A percentile compares a stretch with the other conserved stretches of the same genome.
These are phyloP conservation scores for Equus przewalskii DNA, from an alignment of 2,113 vertebrate genomes.

Conservation along the genomic window DNA sequence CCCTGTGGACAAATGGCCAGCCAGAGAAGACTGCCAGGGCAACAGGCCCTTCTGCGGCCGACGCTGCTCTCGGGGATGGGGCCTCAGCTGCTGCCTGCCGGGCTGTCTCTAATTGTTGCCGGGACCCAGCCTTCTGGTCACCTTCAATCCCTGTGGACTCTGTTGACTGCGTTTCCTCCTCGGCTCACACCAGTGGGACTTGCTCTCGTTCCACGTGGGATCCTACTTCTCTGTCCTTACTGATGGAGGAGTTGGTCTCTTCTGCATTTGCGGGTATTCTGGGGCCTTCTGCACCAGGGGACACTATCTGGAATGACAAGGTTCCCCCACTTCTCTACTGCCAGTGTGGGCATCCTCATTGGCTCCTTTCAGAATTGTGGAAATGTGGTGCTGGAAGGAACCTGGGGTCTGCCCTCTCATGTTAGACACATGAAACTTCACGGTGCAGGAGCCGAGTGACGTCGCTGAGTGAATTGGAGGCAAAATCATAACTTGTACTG, in stretches of 20 bases:
- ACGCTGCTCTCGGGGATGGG: not conserved
- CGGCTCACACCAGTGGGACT: not conserved
- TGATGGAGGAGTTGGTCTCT: not conserved
- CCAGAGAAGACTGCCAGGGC: not conserved
- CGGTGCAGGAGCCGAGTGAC: accelerated
- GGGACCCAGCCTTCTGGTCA: conserved; percentile 40
- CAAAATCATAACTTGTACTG: not conserved
- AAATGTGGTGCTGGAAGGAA: too few relatives aligned
- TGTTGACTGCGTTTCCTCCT: not conserved
- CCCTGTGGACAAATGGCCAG: conserved; percentile 43
- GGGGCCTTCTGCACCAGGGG: too few relatives aligned
- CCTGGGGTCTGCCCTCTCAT: accelerated
- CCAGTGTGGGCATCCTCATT: accelerated
- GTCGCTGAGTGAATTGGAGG: not conserved
- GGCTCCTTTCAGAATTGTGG: not conserved
- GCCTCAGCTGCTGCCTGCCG: conserved; percentile 54
- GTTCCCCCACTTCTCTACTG: not conserved
- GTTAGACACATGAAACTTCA: accelerated
- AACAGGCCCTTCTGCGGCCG: not conserved
- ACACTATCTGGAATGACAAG: accelerated
- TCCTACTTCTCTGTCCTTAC: not conserved
- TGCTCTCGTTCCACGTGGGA: not conserved
- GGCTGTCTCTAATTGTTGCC: not conserved
- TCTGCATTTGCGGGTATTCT: not conserved
- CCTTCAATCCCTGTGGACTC: not conserved